These are phyloP conservation scores for Psittacula cyanocephala DNA, from an alignment of 2,113 vertebrate genomes.

Conservation along the genomic window DNA sequence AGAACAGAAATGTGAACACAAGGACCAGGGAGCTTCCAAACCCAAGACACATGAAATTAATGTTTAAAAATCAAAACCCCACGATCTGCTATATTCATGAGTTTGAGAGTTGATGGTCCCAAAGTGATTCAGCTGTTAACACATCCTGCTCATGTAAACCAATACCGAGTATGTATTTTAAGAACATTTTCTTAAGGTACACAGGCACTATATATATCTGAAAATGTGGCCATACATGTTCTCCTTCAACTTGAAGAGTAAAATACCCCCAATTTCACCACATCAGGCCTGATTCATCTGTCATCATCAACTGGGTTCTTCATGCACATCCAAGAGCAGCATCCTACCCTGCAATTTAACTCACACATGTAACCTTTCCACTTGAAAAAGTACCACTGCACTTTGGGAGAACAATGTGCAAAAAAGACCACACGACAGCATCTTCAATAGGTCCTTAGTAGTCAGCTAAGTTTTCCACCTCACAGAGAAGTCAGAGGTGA, in stretches of 20 bases:
- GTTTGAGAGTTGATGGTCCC: not conserved
- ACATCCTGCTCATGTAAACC: not conserved
- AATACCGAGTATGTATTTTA: not conserved
- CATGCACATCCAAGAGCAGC: not conserved
- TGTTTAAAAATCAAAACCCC: not conserved
- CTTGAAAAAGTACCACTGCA: not conserved
- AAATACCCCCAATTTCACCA: not conserved
- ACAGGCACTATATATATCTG: not conserved
- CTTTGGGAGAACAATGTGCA: not conserved
- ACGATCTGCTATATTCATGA: not conserved
- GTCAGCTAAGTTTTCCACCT: not conserved
- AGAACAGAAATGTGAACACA: no score
- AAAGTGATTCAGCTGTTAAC: not conserved
- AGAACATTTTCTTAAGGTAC: not conserved
- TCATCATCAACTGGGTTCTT: slow-evolving; percentile 17
- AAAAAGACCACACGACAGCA: not conserved
- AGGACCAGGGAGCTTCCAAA: not conserved
- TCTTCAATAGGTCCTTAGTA: not conserved
- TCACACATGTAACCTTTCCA: not conserved
- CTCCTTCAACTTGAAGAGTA: not conserved
- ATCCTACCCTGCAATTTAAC: slow-evolving; percentile 3
- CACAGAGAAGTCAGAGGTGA: not conserved
- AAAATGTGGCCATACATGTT: not conserved
- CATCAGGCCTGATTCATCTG: not conserved
- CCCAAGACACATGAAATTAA: not conserved